Evolutionary conservation across 1,140 invertebrate genomes (phyloP).

Genomic region (Asbolus verrucosus): DNA sequence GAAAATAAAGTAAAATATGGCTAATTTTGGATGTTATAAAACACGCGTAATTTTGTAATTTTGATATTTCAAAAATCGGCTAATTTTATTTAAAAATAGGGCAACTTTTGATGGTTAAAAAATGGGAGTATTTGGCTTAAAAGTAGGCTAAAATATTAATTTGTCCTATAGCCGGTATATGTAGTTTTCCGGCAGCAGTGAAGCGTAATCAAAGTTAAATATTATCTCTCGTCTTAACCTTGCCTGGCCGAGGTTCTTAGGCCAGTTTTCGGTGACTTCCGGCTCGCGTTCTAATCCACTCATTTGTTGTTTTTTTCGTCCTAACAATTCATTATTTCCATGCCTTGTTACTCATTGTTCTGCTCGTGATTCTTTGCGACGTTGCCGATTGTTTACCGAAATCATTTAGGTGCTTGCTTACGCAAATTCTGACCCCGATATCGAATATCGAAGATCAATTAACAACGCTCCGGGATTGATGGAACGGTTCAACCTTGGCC

Average conservation of each 20-base stretch:
- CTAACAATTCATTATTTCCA: constrained; percentile 3
- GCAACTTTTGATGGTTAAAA: no score
- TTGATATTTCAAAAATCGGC: no score
- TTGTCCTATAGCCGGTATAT: no score
- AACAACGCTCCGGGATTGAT: constrained; percentile 2
- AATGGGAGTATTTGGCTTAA: no score
- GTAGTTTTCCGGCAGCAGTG: constrained; percentile 27
- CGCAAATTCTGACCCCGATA: constrained; percentile 1
- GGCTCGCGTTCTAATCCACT: constrained; percentile 22
- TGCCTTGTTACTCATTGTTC: constrained; percentile 13
- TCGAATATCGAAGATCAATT: constrained; percentile 15
- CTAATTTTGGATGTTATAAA: no score
- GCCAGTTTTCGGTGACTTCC: constrained; percentile 36
- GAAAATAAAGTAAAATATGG: no score
- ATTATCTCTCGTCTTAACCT: constrained; percentile 40
- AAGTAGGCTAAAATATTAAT: no score
- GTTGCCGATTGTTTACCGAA: not conserved
- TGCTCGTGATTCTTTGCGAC: constrained; percentile 13
- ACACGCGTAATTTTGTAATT: no score
- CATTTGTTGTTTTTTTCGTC: constrained; percentile 1
- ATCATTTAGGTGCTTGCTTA: not conserved
- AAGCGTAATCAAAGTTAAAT: constrained; percentile 24
- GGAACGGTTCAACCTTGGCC: constrained; percentile 7
- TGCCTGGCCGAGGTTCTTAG: constrained; percentile 22
- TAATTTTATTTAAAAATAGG: no score